These are phyloP conservation scores for Virgularia gustaviana DNA, from an alignment of 92 coral and sea anemone genomes.

Conservation along the genomic window DNA sequence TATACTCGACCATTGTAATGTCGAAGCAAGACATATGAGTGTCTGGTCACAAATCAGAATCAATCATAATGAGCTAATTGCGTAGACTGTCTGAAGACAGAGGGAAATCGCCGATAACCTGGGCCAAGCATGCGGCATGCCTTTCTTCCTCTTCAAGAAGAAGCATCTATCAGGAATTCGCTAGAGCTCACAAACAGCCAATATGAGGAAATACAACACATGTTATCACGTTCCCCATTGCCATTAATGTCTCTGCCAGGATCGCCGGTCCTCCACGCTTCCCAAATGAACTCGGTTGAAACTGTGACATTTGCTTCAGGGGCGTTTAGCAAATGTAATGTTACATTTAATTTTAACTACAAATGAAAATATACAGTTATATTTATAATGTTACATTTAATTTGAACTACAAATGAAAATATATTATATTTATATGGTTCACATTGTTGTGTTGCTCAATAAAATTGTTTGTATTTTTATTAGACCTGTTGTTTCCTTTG, in stretches of 20 bases:
- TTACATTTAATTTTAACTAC: background rate
- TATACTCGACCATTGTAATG: constrained; percentile 6
- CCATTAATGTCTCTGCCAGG: background rate
- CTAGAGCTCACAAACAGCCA: background rate
- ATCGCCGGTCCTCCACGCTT: background rate
- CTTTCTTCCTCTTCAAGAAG: background rate
- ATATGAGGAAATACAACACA: background rate
- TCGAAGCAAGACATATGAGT: constrained; percentile 21
- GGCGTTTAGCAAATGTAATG: background rate
- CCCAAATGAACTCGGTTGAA: background rate
- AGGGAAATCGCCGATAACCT: background rate
- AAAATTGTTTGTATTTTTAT: no score
- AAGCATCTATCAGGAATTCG: background rate
- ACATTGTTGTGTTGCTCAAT: no score
- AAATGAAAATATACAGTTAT: no score
- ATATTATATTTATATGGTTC: no score
- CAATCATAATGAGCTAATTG: background rate
- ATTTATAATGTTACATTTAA: no score
- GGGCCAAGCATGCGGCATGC: background rate
- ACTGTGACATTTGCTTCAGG: background rate
- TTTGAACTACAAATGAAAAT: no score
- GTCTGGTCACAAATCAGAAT: background rate
- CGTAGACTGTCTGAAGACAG: background rate
- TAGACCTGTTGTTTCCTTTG: no score
- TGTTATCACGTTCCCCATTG: background rate